phyloP scores from a whole-genome alignment of 2,888 invertebrate species.

The Callimorpha dominula region DNA sequence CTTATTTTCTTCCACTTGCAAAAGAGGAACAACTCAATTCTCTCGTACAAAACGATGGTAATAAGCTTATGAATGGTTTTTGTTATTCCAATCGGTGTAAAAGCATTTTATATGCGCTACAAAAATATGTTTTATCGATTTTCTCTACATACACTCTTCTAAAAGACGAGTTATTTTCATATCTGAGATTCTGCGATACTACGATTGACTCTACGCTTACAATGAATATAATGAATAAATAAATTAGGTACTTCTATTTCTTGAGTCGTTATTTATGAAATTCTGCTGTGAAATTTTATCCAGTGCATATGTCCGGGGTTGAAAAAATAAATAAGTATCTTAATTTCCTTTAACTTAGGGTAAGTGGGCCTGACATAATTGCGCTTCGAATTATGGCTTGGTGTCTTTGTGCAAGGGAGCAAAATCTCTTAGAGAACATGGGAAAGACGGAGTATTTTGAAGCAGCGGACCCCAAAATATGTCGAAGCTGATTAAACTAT shows the following conservation, averaged over 20 bases:
- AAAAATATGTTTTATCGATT: conserved; percentile 27
- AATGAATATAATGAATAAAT: not conserved
- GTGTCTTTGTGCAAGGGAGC: not conserved
- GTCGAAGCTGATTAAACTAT: not conserved
- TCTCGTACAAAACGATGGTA: conserved; percentile 69
- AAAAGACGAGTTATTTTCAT: not conserved
- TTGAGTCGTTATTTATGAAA: not conserved
- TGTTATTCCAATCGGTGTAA: conserved; percentile 56
- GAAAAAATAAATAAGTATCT: not conserved
- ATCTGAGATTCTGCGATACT: not conserved
- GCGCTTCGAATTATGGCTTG: not conserved
- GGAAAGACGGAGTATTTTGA: not conserved
- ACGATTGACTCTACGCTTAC: not conserved
- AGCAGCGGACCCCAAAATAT: not conserved
- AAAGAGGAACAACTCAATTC: conserved; percentile 76
- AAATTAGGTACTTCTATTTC: not conserved
- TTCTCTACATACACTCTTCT: conserved; percentile 3
- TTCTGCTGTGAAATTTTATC: not conserved
- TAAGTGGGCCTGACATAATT: not conserved
- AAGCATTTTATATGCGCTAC: conserved; percentile 46
- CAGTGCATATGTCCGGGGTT: not conserved
- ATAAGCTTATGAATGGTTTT: conserved; percentile 67
- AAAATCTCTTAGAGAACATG: not conserved
- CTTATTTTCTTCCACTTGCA: conserved; percentile 81
- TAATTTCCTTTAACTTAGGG: not conserved